A percentile compares a stretch with the other conserved stretches of the same genome.
Evolutionary conservation across 2,888 invertebrate genomes (phyloP).

Genomic region (Phytoseiulus persimilis): DNA sequence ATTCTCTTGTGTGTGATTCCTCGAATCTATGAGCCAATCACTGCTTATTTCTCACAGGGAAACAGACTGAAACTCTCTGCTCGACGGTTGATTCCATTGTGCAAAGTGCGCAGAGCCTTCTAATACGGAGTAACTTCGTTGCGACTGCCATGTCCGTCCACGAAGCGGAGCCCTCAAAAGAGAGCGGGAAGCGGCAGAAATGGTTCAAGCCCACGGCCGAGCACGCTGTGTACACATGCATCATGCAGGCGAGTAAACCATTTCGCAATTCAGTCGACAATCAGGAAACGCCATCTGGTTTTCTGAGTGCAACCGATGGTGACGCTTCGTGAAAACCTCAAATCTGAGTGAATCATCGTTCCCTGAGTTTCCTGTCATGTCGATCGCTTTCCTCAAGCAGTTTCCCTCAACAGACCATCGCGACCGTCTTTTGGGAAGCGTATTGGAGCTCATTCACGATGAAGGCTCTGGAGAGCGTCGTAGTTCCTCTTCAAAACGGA

Average conservation of each 20-base stretch:
- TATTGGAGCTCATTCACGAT: conserved; percentile 31
- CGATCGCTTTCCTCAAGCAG: too few species aligned
- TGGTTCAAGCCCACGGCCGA: conserved; percentile 32
- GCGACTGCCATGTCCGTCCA: conserved; percentile 35
- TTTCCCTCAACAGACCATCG: neutral
- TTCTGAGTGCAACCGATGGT: too few species aligned
- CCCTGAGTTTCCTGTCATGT: too few species aligned
- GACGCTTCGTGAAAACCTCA: too few species aligned
- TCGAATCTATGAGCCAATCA: too few species aligned
- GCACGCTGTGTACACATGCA: conserved; percentile 25
- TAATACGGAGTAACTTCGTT: conserved; percentile 25
- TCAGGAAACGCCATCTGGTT: too few species aligned
- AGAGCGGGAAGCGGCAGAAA: neutral
- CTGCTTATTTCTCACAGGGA: too few species aligned
- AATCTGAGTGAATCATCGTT: too few species aligned
- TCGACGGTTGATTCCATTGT: neutral
- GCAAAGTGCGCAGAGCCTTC: conserved; percentile 24
- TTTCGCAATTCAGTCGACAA: too few species aligned
- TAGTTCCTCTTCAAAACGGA: neutral
- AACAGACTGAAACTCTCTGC: neutral
- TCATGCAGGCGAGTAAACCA: neutral
- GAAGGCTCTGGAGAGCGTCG: conserved; percentile 23
- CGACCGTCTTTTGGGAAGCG: conserved; percentile 31
- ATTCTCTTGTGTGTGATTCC: too few species aligned
- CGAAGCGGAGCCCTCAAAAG: conserved; percentile 20